Evolutionary conservation across 1,140 invertebrate species (phyloP).

Genomic region (Brachionus plicatilis): DNA sequence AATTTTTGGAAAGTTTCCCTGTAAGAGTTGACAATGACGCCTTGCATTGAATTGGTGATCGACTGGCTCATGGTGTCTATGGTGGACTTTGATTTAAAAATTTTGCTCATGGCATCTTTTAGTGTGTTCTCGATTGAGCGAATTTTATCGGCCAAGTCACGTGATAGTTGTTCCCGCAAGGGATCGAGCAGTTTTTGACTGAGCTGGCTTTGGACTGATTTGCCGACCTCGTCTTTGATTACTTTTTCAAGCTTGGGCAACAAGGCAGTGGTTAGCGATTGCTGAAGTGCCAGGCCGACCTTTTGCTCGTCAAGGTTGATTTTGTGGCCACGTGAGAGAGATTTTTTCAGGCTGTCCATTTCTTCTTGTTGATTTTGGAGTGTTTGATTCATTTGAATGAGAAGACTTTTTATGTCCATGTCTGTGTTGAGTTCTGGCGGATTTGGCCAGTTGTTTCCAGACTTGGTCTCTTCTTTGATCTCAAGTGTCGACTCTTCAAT

Average conservation of each 20-base stretch:
- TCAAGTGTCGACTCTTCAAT: neutral
- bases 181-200: constrained; percentile 61
- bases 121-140: constrained; percentile 66
- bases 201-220: constrained; percentile 48
- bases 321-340: neutral
- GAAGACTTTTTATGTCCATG: neutral
- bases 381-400: constrained; percentile 5
- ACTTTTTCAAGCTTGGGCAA: constrained; percentile 48
- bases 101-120: constrained; percentile 70
- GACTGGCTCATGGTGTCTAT: constrained; percentile 67
- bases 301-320: constrained; percentile 42
- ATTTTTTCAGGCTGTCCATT: neutral
- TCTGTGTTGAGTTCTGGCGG: neutral
- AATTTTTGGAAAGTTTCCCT: constrained; percentile 68
- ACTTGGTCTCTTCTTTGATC: neutral
- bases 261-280: constrained; percentile 47
- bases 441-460: constrained; percentile 1
- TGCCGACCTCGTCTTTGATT: constrained; percentile 47
- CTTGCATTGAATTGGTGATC: constrained; percentile 64
- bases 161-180: constrained; percentile 64
- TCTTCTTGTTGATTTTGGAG: neutral
- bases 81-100: constrained; percentile 69
- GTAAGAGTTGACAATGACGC: constrained; percentile 66
- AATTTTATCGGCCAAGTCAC: constrained; percentile 66
- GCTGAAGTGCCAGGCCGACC: constrained; percentile 46